Evolutionary conservation across 2,888 invertebrate genomes (phyloP), one percentile per base, ranked within the genome.

Genomic region (Hipparchia semele): DNA sequence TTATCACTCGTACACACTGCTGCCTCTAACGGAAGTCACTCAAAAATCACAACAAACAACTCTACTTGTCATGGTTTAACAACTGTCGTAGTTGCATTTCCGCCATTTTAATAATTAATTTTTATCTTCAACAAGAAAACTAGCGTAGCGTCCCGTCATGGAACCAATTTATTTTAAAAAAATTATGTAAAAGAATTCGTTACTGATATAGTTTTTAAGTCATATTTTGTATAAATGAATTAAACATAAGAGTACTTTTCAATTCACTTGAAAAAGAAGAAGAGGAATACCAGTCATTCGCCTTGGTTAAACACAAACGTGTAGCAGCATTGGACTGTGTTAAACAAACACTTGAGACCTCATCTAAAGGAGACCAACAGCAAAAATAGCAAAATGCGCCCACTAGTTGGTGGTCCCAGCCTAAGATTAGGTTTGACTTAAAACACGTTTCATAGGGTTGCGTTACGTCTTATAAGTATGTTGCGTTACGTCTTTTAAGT

Each of bases 11-110:
- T 59, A 23, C 33, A 59, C 9, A 33, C 9, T 9, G 33, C 59
- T 59, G 33, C 10, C 10, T 33, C 5, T 13, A 8, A 64, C 46
- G 23, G 33, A 64, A 23, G 64, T 64, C 64, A 51, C 13, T 79
- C 70, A 74, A 75, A 72, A 69, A 70, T 68, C 77, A 72, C 76
- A 78, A 76, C 33, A 12, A 70, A 54, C 71, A 76, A 77, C 73
- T 65, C 33, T 53, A 65, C 65, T 59, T 82, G 80, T 80, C 81
- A 80, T 81, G 80, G 78, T 73, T 77, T 74, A 54, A 78, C 76
- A 77, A 76, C 76, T 76, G 70, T 75, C 77, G 75, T 33, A 74
- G 72, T 78, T 76, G 74, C 73, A 68, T 72, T 71, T 78, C 78
- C 73, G 74, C 74, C 70, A 75, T 73, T 71, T 68, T 51, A 23